Conservation (phyloP, 2,888 invertebrate species). For the Temnothorax ravouxi region DNA sequence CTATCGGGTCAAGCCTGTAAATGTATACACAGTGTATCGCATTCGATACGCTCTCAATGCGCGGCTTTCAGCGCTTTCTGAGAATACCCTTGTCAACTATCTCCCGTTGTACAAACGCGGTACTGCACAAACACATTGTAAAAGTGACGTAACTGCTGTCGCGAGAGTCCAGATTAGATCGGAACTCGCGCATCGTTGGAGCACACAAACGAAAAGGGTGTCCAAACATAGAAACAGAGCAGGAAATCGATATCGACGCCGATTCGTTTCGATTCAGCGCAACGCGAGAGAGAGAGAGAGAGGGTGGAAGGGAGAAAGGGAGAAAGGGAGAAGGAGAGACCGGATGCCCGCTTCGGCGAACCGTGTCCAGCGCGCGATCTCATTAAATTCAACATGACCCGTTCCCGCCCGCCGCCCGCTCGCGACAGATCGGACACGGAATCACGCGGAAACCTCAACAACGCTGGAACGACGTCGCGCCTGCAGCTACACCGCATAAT, state of each 20-base stretch:
- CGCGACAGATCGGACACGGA: slow-evolving; percentile 45
- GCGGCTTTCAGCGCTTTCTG: slow-evolving; percentile 25
- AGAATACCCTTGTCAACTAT: slow-evolving; percentile 2
- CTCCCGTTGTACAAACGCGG: slow-evolving; percentile 13
- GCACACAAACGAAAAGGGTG: not conserved
- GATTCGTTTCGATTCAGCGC: slow-evolving; percentile 17
- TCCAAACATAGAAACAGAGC: slow-evolving; percentile 2
- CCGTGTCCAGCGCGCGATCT: slow-evolving; percentile 44
- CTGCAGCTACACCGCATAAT: slow-evolving; percentile 22
- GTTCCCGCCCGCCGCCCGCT: slow-evolving; percentile 16
- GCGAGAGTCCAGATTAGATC: slow-evolving; percentile 24
- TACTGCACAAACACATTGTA: slow-evolving; percentile 3
- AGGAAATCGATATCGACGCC: slow-evolving; percentile 45
- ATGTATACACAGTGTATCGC: not conserved
- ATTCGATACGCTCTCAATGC: slow-evolving; percentile 19
- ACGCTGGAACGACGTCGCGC: slow-evolving; percentile 31
- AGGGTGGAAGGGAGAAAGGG: not conserved
- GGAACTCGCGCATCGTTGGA: slow-evolving; percentile 20
- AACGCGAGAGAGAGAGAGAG: not conserved
- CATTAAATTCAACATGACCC: slow-evolving; percentile 52
- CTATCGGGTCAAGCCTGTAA: slow-evolving; percentile 21
- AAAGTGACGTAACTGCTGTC: slow-evolving; percentile 25
- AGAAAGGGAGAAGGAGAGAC: not conserved
- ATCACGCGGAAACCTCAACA: slow-evolving; percentile 30
- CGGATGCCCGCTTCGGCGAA: slow-evolving; percentile 46